Evolutionary conservation across 2,113 vertebrate genomes (phyloP).

Genomic region (Axis porcinus): DNA sequence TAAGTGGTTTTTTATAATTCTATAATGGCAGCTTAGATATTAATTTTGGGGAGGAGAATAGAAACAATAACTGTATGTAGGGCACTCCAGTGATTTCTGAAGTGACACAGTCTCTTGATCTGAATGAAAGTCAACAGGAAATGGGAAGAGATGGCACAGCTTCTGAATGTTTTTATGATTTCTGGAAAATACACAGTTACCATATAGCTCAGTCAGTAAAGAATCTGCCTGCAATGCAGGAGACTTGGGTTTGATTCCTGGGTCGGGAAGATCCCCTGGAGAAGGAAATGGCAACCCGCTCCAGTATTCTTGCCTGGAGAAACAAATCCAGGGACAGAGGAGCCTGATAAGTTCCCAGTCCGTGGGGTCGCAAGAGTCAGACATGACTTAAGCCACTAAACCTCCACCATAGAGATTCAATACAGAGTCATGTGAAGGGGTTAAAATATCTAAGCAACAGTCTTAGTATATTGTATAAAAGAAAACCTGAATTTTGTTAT

Average conservation of each 20-base stretch:
- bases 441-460: not conserved
- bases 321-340: not conserved
- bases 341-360: not conserved
- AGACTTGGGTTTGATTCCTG: not conserved
- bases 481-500: not conserved
- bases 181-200: not conserved
- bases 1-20: not conserved
- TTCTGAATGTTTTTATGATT: not conserved
- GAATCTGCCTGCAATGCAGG: not conserved
- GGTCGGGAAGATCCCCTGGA: not conserved
- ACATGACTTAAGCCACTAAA: not conserved
- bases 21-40: not conserved
- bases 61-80: not conserved
- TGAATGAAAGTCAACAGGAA: not conserved
- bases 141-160: not conserved
- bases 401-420: not conserved
- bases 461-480: not conserved
- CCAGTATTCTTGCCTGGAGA: not conserved
- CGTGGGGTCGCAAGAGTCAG: not conserved
- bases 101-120: not conserved
- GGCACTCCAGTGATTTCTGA: not conserved
- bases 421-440: not conserved
- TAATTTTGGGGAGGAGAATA: not conserved
- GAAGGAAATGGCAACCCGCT: not conserved
- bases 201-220: not conserved